phyloP scores from a whole-genome alignment of 2,888 invertebrate genomes.

The Dasysyrphus tricinctus region DNA sequence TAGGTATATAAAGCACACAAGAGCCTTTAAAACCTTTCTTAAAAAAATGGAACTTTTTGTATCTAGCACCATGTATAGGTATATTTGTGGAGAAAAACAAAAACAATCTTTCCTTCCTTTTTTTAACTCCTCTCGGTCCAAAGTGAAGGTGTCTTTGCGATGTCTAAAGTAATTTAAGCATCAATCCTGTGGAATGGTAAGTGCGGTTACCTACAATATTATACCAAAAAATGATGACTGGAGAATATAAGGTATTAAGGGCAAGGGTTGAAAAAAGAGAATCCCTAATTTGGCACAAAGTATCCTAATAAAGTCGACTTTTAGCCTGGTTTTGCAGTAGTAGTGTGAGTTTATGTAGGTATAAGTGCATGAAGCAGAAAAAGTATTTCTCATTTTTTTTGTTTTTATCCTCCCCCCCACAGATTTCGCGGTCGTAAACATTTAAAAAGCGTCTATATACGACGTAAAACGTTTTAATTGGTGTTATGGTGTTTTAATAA shows the following conservation, averaged over 20 bases:
- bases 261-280: slow-evolving; percentile 54
- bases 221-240: slow-evolving; percentile 27
- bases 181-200: slow-evolving; percentile 43
- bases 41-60: slow-evolving; percentile 12
- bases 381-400: slow-evolving; percentile 36
- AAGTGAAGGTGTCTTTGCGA: slow-evolving; percentile 43
- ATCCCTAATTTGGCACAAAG: slow-evolving; percentile 76
- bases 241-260: slow-evolving; percentile 5
- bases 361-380: background rate
- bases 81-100: slow-evolving; percentile 1
- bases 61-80: slow-evolving; percentile 2
- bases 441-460: background rate
- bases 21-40: slow-evolving; percentile 30
- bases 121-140: slow-evolving; percentile 28
- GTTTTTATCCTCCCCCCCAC: background rate
- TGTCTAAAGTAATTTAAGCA: slow-evolving; percentile 59
- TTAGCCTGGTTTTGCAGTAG: slow-evolving; percentile 28
- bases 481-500: background rate
- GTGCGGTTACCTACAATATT: slow-evolving; percentile 32
- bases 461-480: background rate
- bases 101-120: background rate
- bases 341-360: background rate
- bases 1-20: slow-evolving; percentile 5
- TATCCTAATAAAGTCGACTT: slow-evolving; percentile 76
- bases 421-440: slow-evolving; percentile 1